A percentile compares a stretch with the other conserved stretches of the same genome.
These are phyloP conservation scores for Anticlea derivata DNA, from an alignment of 2,888 invertebrate genomes.

Conservation along the genomic window DNA sequence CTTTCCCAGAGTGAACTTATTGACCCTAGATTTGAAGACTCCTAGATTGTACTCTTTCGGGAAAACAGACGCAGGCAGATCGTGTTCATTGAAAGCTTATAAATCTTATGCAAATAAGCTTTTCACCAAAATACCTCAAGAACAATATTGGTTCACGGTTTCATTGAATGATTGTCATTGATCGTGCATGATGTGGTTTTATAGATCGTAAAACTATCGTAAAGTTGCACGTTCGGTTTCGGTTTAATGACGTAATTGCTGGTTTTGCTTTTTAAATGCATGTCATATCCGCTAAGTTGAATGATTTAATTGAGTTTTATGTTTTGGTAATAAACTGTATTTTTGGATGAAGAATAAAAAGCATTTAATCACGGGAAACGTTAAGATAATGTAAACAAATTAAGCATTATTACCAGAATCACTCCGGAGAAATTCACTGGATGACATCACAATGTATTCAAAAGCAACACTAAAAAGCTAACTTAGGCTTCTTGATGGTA, in stretches of 20 bases:
- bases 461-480: no score
- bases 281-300: constrained; percentile 35
- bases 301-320: constrained; percentile 18
- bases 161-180: constrained; percentile 54
- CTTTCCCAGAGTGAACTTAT: no score
- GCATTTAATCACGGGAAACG: constrained; percentile 5
- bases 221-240: constrained; percentile 45
- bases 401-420: constrained; percentile 4
- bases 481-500: no score
- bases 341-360: constrained; percentile 11
- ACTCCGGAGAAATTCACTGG: neutral
- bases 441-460: no score
- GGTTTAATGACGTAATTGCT: constrained; percentile 45
- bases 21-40: no score
- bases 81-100: constrained; percentile 22
- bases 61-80: no score
- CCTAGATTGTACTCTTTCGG: no score
- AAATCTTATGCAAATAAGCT: constrained; percentile 31
- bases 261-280: constrained; percentile 43
- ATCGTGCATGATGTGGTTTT: constrained; percentile 54
- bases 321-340: constrained; percentile 4
- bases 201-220: constrained; percentile 49
- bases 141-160: constrained; percentile 43
- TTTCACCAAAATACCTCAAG: constrained; percentile 39
- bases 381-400: constrained; percentile 8